These are phyloP conservation scores for Corythornis cristatus DNA, from an alignment of 2,113 vertebrate genomes.

Conservation along the genomic window DNA sequence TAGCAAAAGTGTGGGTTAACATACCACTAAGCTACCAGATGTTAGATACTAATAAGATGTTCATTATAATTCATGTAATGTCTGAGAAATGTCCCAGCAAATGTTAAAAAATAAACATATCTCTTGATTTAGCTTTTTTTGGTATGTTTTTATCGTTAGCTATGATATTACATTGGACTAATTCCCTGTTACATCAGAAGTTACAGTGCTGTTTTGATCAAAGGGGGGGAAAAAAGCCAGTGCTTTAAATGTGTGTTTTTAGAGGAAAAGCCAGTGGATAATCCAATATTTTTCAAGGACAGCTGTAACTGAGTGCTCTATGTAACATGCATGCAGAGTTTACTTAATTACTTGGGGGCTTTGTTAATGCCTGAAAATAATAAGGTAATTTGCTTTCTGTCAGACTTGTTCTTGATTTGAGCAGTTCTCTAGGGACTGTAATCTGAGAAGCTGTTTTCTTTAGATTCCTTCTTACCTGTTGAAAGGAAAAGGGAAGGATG, in stretches of 20 bases:
- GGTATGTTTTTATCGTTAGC: slow-evolving; percentile 33
- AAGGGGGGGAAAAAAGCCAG: background rate
- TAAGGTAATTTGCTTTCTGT: background rate
- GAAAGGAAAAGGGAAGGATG: background rate
- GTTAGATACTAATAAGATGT: background rate
- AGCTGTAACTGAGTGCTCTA: background rate
- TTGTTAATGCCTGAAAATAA: background rate
- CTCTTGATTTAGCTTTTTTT: slow-evolving; percentile 9
- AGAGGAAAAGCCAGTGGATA: background rate
- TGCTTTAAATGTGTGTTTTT: background rate
- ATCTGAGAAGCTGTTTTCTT: background rate
- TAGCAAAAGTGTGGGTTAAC: background rate
- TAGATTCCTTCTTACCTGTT: background rate
- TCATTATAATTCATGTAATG: slow-evolving; percentile 18
- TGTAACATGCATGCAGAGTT: background rate
- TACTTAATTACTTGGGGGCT: background rate
- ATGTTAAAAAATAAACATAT: background rate
- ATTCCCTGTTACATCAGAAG: slow-evolving; percentile 20
- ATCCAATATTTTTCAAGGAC: slow-evolving; percentile 20
- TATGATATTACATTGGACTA: background rate
- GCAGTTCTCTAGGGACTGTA: background rate
- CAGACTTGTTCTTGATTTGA: background rate
- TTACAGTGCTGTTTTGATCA: slow-evolving; percentile 14
- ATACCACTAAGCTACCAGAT: slow-evolving; percentile 19
- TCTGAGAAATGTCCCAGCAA: slow-evolving; percentile 9